phyloP scores from a whole-genome alignment of 1,140 invertebrate species.

The Vanessa tameamea region DNA sequence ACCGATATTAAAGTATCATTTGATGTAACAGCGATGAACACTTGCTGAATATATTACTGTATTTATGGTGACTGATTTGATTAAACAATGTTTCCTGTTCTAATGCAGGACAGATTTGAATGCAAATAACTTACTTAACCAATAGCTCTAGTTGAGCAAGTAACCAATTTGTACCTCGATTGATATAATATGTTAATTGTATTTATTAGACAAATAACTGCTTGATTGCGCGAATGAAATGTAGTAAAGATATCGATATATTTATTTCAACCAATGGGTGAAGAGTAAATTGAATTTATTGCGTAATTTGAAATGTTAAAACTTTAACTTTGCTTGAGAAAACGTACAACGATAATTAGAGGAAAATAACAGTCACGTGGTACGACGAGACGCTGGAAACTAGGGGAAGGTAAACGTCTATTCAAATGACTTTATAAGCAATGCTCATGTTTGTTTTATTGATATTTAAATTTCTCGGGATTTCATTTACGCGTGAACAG shows the following conservation, averaged over 20 bases:
- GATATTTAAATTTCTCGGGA: not conserved
- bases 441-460: slow-evolving; percentile 12
- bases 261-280: too few species aligned
- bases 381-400: slow-evolving; percentile 7
- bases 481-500: not conserved
- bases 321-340: not conserved
- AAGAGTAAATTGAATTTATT: too few species aligned
- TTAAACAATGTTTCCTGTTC: slow-evolving; percentile 9
- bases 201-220: not conserved
- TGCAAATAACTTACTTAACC: slow-evolving; percentile 6
- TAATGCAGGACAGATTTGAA: slow-evolving; percentile 1
- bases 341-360: slow-evolving; percentile 19
- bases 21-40: not conserved
- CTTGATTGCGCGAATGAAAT: too few species aligned
- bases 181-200: not conserved
- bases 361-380: not conserved
- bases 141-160: not conserved
- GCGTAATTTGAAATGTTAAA: too few species aligned
- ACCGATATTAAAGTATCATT: not conserved
- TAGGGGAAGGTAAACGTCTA: slow-evolving; percentile 32
- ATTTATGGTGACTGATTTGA: not conserved
- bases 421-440: slow-evolving; percentile 23
- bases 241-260: too few species aligned
- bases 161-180: not conserved
- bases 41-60: not conserved